These are phyloP conservation scores for Mycetomoellerius zeteki DNA, from an alignment of 1,140 invertebrate species.

Conservation along the genomic window DNA sequence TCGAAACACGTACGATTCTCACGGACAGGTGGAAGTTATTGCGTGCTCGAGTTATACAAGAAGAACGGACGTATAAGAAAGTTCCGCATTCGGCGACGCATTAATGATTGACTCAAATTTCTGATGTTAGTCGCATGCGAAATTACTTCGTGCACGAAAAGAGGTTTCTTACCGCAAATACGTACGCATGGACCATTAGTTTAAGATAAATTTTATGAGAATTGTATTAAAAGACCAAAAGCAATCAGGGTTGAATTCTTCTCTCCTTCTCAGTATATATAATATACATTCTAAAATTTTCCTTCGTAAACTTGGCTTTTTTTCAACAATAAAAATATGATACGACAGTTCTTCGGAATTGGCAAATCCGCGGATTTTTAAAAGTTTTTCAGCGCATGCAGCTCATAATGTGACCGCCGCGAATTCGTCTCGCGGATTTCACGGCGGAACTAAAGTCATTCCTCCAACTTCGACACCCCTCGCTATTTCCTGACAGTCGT, in stretches of 20 bases:
- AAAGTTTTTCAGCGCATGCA: not conserved
- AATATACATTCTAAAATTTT: not conserved
- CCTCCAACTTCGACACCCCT: not conserved
- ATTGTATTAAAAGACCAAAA: not conserved
- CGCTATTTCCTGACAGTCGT: not conserved
- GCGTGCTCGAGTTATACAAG: slow-evolving; percentile 37
- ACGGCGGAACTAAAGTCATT: not conserved
- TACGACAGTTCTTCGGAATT: not conserved
- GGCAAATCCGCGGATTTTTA: not conserved
- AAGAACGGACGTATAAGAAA: slow-evolving; percentile 5
- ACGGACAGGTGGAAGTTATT: slow-evolving; percentile 50
- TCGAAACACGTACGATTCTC: slow-evolving; percentile 32
- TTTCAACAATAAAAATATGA: not conserved
- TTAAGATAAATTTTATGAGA: not conserved
- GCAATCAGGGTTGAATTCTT: too few species aligned
- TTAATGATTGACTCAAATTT: slow-evolving; percentile 43
- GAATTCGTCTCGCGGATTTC: not conserved
- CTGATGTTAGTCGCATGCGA: not conserved
- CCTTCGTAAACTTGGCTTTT: not conserved
- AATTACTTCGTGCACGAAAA: slow-evolving; percentile 8
- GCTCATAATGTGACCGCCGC: not conserved
- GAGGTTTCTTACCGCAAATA: not conserved
- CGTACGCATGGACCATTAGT: not conserved
- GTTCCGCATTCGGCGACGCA: slow-evolving; percentile 22
- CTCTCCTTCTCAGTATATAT: not conserved